Evolutionary conservation across 2,113 vertebrate species (phyloP), one percentile per base, ranked within the genome.

Genomic region (Lanius collurio): DNA sequence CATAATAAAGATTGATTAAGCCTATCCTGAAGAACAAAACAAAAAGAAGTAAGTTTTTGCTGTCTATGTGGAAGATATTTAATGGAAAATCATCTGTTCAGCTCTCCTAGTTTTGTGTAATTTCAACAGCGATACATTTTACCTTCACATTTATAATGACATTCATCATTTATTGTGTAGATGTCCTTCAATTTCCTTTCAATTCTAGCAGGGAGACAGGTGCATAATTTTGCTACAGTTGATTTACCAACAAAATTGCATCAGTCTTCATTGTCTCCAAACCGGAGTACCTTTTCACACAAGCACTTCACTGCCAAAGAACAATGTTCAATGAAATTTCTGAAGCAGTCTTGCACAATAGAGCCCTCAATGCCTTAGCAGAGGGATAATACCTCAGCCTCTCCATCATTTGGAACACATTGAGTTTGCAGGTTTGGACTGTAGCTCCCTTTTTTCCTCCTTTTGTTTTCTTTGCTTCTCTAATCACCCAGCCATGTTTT

Each of bases 191-290:
- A 50, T 74, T 77, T 77, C 35, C 49, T 93, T 91, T 84, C 78
- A 74, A 73, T 94, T 87, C 76, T 59, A 85, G 44, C 62, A 91
- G 70, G 56, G 80, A 89, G 44, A 87, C 53, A 93, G 63, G 59
- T 82, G 62, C 83, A 71, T 93, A 65, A 85, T 92, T 94, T 86
- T 88, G 75, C 75, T 50, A 62, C 83, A 73, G 71, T 83, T 92
- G 88, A 90, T 95, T 92, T 92, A 94, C 88, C 88, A 80, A 83
- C 71, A 93, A 83, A 94, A 96, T 88, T 68, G 82, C 85, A 85
- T 85, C 85, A 85, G 49, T 30, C 53, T 65, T 46, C 50, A 83
- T 88, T 88, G 75, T 94, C 85, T 88, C 82, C 69, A 68, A 79
- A 62, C 50, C 71, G 18, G 57, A 88, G 68, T 33, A 83, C 70